Evolutionary conservation across 2,797 vertebrate species (phyloP).

Genomic region (Sebastes melanostomus): DNA sequence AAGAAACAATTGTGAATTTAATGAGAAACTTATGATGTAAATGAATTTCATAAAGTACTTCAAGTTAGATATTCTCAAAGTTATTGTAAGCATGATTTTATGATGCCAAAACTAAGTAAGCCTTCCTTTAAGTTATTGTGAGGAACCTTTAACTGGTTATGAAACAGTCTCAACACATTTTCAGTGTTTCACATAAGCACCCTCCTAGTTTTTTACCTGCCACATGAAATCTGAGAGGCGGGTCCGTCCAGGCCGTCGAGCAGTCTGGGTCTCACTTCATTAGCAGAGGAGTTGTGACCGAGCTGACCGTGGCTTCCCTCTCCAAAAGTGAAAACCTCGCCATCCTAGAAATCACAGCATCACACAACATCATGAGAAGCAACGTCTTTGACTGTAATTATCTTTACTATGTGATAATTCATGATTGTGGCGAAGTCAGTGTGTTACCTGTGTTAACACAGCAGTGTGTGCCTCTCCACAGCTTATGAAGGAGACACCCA

Average conservation of each 20-base stretch:
- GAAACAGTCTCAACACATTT: not conserved
- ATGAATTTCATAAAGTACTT: not conserved
- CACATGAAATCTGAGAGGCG: constrained; percentile 85
- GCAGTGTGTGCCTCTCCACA: constrained; percentile 84
- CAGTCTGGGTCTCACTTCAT: constrained; percentile 79
- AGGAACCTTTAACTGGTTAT: no score
- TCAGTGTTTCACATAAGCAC: not conserved
- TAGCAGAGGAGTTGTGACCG: constrained; percentile 83
- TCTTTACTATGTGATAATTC: not conserved
- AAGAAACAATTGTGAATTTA: not conserved
- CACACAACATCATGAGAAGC: not conserved
- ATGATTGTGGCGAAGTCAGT: not conserved
- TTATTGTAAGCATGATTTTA: not conserved
- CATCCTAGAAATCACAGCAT: constrained; percentile 73
- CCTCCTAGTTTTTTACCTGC: constrained; percentile 77
- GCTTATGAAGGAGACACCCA: constrained; percentile 75
- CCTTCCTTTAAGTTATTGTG: not conserved
- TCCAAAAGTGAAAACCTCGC: constrained; percentile 90
- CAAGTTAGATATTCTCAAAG: not conserved
- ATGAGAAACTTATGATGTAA: not conserved
- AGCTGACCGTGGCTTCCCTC: constrained; percentile 87
- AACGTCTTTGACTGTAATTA: not conserved
- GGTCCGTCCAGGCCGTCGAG: constrained; percentile 78
- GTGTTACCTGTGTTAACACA: constrained; percentile 79
- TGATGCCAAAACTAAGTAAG: not conserved